phyloP scores from a whole-genome alignment of 2,888 invertebrate species.

The Furcula furcula region DNA sequence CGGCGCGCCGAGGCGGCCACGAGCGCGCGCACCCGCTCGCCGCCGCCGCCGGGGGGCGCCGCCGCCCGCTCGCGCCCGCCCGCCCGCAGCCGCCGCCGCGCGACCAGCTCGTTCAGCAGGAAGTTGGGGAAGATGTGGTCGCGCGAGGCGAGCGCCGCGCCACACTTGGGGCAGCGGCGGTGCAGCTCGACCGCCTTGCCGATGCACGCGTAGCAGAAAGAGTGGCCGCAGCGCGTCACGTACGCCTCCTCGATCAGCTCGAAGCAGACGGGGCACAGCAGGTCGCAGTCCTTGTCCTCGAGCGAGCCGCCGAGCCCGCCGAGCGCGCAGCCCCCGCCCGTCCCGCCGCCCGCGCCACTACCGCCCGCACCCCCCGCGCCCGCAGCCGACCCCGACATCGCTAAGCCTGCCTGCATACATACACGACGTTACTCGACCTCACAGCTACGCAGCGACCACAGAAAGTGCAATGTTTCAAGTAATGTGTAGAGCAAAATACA shows the following conservation, averaged over 20 bases:
- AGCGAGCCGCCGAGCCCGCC: constrained; percentile 84
- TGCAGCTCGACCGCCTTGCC: constrained; percentile 92
- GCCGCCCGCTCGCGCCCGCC: constrained; percentile 10
- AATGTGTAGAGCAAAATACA: too few relatives aligned
- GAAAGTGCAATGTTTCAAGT: too few relatives aligned
- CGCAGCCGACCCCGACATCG: constrained; percentile 67
- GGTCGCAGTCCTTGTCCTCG: constrained; percentile 85
- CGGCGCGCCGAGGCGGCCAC: constrained; percentile 86
- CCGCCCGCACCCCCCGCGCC: constrained; percentile 45
- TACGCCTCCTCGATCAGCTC: constrained; percentile 94
- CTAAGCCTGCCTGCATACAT: constrained; percentile 2
- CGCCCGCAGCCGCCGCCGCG: constrained; percentile 70
- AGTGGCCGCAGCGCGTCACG: constrained; percentile 96
- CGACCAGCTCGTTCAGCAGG: constrained; percentile 87
- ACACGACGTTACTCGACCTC: too few relatives aligned
- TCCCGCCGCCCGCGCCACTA: constrained; percentile 53
- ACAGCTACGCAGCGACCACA: too few relatives aligned
- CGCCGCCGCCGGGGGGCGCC: constrained; percentile 13
- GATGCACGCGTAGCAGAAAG: constrained; percentile 94
- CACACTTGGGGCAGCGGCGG: constrained; percentile 91
- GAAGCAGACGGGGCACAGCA: constrained; percentile 90
- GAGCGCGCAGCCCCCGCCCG: constrained; percentile 55
- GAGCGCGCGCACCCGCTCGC: constrained; percentile 75
- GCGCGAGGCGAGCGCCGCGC: constrained; percentile 84
- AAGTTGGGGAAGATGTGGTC: constrained; percentile 94